Evolutionary conservation across 2,113 vertebrate species (phyloP), one percentile per base, ranked within the genome.

Genomic region (Calypte anna): DNA sequence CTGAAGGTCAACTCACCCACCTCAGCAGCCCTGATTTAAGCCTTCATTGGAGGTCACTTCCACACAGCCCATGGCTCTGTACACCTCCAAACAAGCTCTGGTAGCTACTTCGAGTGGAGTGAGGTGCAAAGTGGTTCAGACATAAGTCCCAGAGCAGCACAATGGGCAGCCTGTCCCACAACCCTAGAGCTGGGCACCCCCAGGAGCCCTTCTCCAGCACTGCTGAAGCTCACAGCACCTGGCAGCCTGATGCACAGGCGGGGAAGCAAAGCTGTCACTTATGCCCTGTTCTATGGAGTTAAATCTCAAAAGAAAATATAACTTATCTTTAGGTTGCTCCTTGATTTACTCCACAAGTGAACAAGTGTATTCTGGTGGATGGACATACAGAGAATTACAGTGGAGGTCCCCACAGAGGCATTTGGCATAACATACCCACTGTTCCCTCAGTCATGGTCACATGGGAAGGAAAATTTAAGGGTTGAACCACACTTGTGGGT

Each of bases 41-140:
- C 25, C 27, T 58, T 66, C 28, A 1, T 6, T 36, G 57, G 13
- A 59, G 28, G 44, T 2, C 28, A 27, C 0, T 0, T 27, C 46
- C 15, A 40, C 0, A 0, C 16, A 18, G 44, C 51, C 44, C 15
- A 68, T 50, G 1, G n/a, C 57, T 67, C 53, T 21, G 40, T 5
- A 27, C 22, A 8, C 20, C 28, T 68, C 82, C 67, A 46, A 3
- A 55, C 0, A 0, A 79, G 58, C 38, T 14, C 33, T 38, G 43
- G 19, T 33, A 51, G 16, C 61, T 33, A 14, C 58, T 17, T 43
- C 30, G 8, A 4, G 1, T 2, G 48, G 27, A 1, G 28, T 27
- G 51, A 51, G 22, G 13, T 48, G 31, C 9, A 14, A 19, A 19
- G 6, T 1, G 59, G 12, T 48, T 31, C 25, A 51, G 79, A 40